phyloP scores from a whole-genome alignment of 2,888 invertebrate genomes.

The Celastrina argiolus region DNA sequence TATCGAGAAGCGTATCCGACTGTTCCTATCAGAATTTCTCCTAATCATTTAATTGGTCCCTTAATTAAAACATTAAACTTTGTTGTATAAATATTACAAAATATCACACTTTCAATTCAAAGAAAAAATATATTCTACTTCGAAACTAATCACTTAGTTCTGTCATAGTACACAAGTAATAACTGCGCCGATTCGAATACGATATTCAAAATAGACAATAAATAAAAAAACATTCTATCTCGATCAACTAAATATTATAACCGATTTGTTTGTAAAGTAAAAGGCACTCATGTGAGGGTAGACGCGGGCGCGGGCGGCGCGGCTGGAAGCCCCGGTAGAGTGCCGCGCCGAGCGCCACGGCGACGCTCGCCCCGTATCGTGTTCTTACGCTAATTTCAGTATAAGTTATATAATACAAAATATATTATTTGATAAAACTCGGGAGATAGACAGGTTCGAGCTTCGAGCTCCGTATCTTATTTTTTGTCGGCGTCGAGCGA shows the following conservation, averaged over 20 bases:
- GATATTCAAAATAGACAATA: conserved; percentile 73
- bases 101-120: conserved; percentile 79
- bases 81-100: conserved; percentile 77
- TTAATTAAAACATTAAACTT: conserved; percentile 76
- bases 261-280: conserved; percentile 69
- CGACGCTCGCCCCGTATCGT: conserved; percentile 38
- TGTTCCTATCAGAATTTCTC: conserved; percentile 71
- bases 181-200: conserved; percentile 75
- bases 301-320: conserved; percentile 42
- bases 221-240: conserved; percentile 74
- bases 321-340: conserved; percentile 56
- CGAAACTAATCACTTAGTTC: conserved; percentile 72
- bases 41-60: conserved; percentile 77
- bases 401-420: conserved; percentile 44
- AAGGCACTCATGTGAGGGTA: conserved; percentile 63
- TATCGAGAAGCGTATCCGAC: conserved; percentile 53
- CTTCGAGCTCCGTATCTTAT: conserved; percentile 45
- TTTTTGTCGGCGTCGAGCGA: conserved; percentile 53
- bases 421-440: conserved; percentile 52
- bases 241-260: conserved; percentile 73
- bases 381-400: conserved; percentile 20
- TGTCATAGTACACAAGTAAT: conserved; percentile 75
- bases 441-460: conserved; percentile 59
- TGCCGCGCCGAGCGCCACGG: conserved; percentile 42
- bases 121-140: conserved; percentile 71